Evolutionary conservation across 2,797 vertebrate species (phyloP).

Genomic region (Taenioides sp.): DNA sequence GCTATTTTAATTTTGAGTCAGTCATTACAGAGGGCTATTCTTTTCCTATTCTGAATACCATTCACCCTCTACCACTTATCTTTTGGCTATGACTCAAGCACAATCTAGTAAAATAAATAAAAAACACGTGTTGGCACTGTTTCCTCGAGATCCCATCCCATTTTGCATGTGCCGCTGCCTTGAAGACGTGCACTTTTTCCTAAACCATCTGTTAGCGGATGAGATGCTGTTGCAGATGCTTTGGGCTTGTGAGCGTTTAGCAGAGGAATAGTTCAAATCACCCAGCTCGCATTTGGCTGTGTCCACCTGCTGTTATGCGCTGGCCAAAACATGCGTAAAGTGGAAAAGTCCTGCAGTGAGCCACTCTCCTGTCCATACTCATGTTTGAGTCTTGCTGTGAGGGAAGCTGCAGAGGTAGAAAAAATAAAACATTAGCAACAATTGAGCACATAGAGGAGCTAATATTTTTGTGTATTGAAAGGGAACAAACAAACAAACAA

Average conservation of each 20-base stretch:
- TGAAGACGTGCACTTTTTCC: conserved; percentile 51
- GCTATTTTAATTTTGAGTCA: no score
- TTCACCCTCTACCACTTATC: conserved; percentile 37
- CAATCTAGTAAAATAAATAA: conserved; percentile 51
- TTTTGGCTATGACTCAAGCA: conserved; percentile 49
- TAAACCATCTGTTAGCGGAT: conserved; percentile 64
- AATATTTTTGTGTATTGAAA: conserved; percentile 18
- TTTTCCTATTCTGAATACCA: not conserved
- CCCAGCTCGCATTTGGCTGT: conserved; percentile 35
- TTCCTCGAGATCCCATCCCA: conserved; percentile 49
- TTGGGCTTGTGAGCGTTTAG: conserved; percentile 41
- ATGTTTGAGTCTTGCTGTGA: conserved; percentile 19
- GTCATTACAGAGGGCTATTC: no score
- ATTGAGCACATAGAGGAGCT: conserved; percentile 19
- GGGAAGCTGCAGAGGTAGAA: conserved; percentile 9
- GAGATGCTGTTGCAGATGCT: conserved; percentile 42
- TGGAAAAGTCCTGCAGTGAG: conserved; percentile 27
- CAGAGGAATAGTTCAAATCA: conserved; percentile 32
- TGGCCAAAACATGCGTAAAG: conserved; percentile 18
- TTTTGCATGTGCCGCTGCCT: conserved; percentile 50
- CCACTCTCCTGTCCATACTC: conserved; percentile 32
- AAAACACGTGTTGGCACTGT: conserved; percentile 57
- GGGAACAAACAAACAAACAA: conserved; percentile 21
- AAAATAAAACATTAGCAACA: conserved; percentile 14
- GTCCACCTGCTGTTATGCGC: conserved; percentile 44